Conservation (phyloP, 2,888 invertebrate genomes). For the Strigamia maritima region DNA sequence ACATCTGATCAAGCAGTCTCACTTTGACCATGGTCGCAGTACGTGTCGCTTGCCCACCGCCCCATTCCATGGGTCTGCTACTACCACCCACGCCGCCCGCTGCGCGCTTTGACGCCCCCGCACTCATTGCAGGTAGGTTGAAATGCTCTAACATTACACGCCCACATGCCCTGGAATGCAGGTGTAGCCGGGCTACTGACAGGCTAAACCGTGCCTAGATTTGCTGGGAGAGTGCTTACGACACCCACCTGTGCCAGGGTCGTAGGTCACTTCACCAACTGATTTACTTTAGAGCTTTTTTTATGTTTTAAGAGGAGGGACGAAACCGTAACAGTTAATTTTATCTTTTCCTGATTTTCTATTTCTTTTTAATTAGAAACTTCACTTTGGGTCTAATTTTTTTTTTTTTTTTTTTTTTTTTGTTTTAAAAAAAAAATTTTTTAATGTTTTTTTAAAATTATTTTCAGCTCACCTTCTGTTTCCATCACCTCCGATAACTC, state of each 20-base stretch:
- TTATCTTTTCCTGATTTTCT: too few relatives aligned
- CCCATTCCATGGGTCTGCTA: background rate
- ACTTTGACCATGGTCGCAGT: background rate
- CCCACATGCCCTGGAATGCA: background rate
- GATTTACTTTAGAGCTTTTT: background rate
- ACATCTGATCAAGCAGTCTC: background rate
- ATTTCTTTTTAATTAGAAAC: too few relatives aligned
- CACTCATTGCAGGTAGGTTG: slow-evolving; percentile 8
- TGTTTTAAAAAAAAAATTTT: background rate
- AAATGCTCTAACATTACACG: background rate
- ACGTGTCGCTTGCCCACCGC: background rate
- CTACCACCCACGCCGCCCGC: background rate
- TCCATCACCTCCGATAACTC: background rate
- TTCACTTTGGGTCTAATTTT: background rate
- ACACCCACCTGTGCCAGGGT: background rate
- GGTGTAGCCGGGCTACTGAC: background rate
- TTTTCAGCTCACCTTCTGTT: background rate
- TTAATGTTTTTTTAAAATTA: background rate
- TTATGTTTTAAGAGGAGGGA: background rate
- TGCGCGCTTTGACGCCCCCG: background rate
- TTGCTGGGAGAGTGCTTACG: background rate
- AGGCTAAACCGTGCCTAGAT: background rate
- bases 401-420: background rate
- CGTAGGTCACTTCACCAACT: background rate
- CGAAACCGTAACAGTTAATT: background rate